Base-by-base conservation (phyloP, 2,888 invertebrate species). In the Aromia moschata region DNA sequence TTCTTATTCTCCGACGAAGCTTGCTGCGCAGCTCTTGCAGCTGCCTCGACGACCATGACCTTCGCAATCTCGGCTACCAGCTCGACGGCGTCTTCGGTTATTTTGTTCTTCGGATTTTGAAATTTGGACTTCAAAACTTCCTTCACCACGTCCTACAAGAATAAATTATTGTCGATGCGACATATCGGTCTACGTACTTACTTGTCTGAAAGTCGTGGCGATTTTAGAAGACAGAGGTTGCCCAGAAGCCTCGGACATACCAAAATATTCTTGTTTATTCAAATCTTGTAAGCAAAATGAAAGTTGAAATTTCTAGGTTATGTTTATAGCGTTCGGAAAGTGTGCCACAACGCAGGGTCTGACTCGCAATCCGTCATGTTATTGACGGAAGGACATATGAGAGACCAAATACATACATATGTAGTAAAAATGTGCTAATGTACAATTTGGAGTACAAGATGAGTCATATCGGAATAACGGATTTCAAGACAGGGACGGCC, bases 51-150 rank as follows among this genome's bases (percentile, higher is more conserved):
- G 7, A 84, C 83, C 41, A 86, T 71, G 58, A 82, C 81, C 72
- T 85, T 85, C 1, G 83, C 80, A 20, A 86, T 78, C 71, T 86
- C 85, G 56, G 80, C 79, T 9, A 86, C 79, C 30, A 86, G 70
- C n/a, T 81, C 81, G 40, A 84, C 70, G 0, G 84, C 82, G 64
- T 86, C 85, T 58, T 85, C 84, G 5, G 81, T 82, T 18, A 86
- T 78, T 73, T 84, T 85, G 1, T 82, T 84, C 74, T 33, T 33
- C n/a, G 33, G 5, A 10, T 33, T 33, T 33, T 33, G 33, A 33
- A 33, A 11, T 33, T 33, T 7, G 2, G 81, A 80, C 68, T 84
- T 83, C 1, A 86, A 67, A 3, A 83, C 77, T 64, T 86, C 85
- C 72, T 84, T 85, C 54, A 86, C 82, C 5, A 84, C 75, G 62